These are phyloP conservation scores for Tipula unca DNA, from an alignment of 2,888 invertebrate species.

Conservation along the genomic window DNA sequence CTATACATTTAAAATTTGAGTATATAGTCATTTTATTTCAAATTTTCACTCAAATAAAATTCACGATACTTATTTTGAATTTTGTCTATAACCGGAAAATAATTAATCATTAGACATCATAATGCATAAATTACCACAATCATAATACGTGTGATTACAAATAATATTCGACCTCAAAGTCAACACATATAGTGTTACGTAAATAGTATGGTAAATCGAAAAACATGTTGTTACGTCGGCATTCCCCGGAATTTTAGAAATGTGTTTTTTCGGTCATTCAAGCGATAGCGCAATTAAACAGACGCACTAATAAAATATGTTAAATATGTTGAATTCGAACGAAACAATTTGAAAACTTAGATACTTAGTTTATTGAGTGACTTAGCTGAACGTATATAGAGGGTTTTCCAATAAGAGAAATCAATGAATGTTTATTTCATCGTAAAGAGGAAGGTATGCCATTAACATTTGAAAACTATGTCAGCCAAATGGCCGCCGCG, in stretches of 20 bases:
- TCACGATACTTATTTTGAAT: background rate
- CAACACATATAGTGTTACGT: background rate
- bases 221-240: background rate
- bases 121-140: background rate
- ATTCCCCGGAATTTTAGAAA: background rate
- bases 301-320: no score
- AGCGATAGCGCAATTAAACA: no score
- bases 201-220: background rate
- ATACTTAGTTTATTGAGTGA: no score
- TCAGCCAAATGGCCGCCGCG: no score
- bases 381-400: no score
- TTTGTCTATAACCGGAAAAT: background rate
- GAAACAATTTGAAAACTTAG: no score
- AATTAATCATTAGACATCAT: background rate
- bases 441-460: no score
- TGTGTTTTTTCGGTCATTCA: background rate
- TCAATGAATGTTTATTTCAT: no score
- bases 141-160: background rate
- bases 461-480: no score
- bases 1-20: background rate
- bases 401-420: no score
- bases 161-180: background rate
- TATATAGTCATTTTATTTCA: background rate
- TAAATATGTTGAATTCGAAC: no score
- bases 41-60: background rate